phyloP scores from a whole-genome alignment of 1,140 invertebrate species.

The Zeugodacus cucurbitae region DNA sequence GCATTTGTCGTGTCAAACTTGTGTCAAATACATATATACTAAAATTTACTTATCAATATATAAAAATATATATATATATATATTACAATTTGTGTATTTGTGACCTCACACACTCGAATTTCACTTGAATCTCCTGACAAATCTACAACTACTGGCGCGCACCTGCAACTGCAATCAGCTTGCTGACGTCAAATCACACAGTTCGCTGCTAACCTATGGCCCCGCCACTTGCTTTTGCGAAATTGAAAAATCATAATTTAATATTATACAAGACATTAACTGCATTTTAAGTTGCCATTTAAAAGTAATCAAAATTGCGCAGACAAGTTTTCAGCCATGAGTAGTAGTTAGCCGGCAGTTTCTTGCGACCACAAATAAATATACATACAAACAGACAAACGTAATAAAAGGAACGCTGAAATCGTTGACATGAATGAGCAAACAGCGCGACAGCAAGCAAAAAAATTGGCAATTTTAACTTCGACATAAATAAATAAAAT shows the following conservation, averaged over 20 bases:
- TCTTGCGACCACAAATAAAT: too few relatives aligned
- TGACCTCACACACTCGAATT: not conserved
- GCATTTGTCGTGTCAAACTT: not conserved
- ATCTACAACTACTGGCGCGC: not conserved
- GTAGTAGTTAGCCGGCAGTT: not conserved
- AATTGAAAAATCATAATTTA: constrained; percentile 9
- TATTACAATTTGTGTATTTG: too few relatives aligned
- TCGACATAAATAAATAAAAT: constrained; percentile 4
- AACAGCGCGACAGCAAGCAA: not conserved
- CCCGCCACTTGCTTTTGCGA: not conserved
- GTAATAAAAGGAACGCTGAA: not conserved
- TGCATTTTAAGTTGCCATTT: constrained; percentile 15
- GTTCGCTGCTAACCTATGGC: not conserved
- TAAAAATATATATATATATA: too few relatives aligned
- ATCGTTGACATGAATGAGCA: not conserved
- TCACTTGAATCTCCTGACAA: not conserved
- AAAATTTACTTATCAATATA: not conserved
- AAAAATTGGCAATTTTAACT: not conserved
- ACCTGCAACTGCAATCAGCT: not conserved
- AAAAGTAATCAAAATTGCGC: not conserved
- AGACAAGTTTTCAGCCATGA: not conserved
- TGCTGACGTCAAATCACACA: not conserved
- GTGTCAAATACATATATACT: not conserved
- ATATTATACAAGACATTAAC: constrained; percentile 12
- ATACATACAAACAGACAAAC: not conserved